These are phyloP conservation scores for Tanytarsus gracilentus DNA, from an alignment of 2,888 invertebrate species.

Conservation along the genomic window DNA sequence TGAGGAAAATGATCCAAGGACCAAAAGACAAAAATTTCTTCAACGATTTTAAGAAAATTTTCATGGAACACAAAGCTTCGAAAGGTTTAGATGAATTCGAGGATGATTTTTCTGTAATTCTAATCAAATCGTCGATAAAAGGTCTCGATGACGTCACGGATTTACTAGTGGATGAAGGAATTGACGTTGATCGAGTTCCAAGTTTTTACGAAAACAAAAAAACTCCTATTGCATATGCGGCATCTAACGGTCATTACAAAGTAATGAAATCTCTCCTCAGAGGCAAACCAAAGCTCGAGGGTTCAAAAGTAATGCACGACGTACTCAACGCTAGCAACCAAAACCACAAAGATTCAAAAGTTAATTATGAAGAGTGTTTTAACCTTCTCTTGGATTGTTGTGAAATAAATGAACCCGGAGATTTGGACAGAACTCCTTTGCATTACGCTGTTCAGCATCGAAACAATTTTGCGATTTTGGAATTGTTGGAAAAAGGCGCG, in stretches of 20 bases:
- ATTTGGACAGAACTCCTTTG: background rate
- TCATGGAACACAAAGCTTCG: no score
- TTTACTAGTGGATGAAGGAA: no score
- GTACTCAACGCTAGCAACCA: slow-evolving; percentile 6
- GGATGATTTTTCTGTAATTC: no score
- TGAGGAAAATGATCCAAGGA: background rate
- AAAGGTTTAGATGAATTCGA: no score
- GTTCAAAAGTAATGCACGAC: background rate
- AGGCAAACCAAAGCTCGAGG: background rate
- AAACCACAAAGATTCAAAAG: background rate
- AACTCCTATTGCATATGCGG: no score
- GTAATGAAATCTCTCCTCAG: background rate
- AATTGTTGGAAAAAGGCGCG: background rate
- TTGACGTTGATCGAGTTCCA: no score
- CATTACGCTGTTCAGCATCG: background rate
- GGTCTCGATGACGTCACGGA: no score
- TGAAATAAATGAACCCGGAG: background rate
- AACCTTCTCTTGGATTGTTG: background rate
- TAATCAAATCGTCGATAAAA: no score
- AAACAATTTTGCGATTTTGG: background rate
- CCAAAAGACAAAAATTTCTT: background rate
- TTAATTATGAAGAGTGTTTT: background rate
- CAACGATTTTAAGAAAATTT: no score
- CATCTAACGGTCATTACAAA: background rate
- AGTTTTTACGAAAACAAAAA: no score